These are phyloP conservation scores for Cyrtonyx montezumae DNA, from an alignment of 2,113 vertebrate genomes.

Conservation along the genomic window DNA sequence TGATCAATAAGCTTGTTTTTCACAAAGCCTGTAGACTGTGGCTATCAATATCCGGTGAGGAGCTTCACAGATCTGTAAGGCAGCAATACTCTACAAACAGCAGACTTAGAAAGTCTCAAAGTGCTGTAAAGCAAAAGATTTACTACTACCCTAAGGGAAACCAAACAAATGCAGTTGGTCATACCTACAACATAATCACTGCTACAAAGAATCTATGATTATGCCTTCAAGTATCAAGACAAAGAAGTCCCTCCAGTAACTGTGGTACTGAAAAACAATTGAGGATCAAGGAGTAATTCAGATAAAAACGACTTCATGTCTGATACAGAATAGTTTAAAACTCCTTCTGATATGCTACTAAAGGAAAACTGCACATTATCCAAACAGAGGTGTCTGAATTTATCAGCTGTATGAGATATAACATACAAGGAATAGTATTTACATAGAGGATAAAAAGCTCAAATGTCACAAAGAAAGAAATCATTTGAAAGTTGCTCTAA, in stretches of 20 bases:
- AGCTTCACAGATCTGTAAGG: background rate
- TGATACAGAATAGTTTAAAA: background rate
- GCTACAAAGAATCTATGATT: background rate
- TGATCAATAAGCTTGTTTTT: background rate
- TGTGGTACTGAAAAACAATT: background rate
- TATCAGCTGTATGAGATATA: background rate
- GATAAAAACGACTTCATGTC: background rate
- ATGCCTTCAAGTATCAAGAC: accelerated
- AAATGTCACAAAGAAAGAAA: background rate
- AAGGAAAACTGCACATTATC: background rate
- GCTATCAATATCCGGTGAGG: background rate
- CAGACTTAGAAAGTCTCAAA: background rate
- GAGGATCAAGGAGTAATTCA: background rate
- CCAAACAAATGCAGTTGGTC: background rate
- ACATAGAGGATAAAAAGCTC: background rate
- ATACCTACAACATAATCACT: background rate
- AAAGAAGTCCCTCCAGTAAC: background rate
- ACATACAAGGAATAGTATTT: background rate
- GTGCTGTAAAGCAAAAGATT: background rate
- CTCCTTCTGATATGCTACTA: background rate
- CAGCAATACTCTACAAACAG: background rate
- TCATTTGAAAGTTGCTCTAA: background rate
- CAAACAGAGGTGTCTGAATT: background rate
- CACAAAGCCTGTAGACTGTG: background rate
- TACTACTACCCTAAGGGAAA: background rate